Percentiles rank a stretch among this genome's conserved stretches.
Conservation (phyloP, 2,797 vertebrate genomes). For the Tarsius wallacei region DNA sequence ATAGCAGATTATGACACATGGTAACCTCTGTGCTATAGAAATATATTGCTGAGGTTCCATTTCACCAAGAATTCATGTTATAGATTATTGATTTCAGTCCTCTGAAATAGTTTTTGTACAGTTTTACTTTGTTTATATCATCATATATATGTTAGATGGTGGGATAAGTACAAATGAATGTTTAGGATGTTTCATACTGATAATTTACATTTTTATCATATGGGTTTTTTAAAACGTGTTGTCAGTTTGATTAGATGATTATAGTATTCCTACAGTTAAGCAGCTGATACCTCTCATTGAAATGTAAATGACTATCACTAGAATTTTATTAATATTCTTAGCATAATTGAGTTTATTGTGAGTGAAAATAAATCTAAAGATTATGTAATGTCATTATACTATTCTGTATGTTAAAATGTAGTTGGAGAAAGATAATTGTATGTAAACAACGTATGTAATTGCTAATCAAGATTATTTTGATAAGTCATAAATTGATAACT, state of each 20-base stretch:
- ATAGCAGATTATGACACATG: background rate
- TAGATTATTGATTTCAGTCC: background rate
- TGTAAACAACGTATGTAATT: background rate
- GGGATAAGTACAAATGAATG: background rate
- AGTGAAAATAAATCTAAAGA: background rate
- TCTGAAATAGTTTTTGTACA: slow-evolving; percentile 40
- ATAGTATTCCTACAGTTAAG: background rate
- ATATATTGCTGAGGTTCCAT: background rate
- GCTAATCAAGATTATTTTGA: slow-evolving; percentile 17
- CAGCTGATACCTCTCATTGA: slow-evolving; percentile 1
- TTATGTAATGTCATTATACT: slow-evolving; percentile 19
- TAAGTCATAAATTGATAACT: slow-evolving; percentile 22
- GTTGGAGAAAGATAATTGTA: background rate
- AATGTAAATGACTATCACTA: background rate
- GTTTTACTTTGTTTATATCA: background rate
- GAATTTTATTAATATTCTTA: slow-evolving; percentile 23
- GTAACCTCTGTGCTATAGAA: background rate
- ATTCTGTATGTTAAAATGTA: slow-evolving; percentile 11
- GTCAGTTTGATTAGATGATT: slow-evolving; percentile 17
- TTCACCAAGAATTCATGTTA: slow-evolving; percentile 35
- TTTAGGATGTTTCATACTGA: background rate
- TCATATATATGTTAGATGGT: slow-evolving; percentile 11
- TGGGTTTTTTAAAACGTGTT: background rate
- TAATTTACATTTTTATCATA: slow-evolving; percentile 36
- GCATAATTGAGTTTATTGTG: slow-evolving; percentile 33